Conservation (phyloP, 2,797 vertebrate genomes). For the Echeneis naucrates region DNA sequence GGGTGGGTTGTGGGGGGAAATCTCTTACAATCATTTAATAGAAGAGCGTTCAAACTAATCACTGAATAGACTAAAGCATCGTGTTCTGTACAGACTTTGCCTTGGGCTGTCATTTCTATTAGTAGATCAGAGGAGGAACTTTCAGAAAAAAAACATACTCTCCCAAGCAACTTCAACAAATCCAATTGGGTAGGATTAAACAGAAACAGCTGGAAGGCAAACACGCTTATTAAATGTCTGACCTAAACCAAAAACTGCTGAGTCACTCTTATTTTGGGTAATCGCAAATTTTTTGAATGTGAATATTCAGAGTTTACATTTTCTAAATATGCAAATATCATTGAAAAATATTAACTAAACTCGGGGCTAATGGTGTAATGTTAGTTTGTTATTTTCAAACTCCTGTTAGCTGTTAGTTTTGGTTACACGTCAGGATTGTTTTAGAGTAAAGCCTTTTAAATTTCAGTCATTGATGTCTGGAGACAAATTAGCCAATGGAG, state of each 20-base stretch:
- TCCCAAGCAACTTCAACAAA: not conserved
- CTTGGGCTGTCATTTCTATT: not conserved
- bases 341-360: not conserved
- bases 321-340: not conserved
- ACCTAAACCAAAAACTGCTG: not conserved
- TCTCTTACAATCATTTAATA: not conserved
- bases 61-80: not conserved
- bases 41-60: not conserved
- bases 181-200: not conserved
- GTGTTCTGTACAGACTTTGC: not conserved
- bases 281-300: not conserved
- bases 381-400: not conserved
- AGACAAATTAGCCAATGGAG: conserved; percentile 1
- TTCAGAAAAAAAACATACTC: not conserved
- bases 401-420: not conserved
- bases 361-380: not conserved
- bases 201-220: not conserved
- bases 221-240: not conserved
- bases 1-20: not conserved
- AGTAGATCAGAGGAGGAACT: not conserved
- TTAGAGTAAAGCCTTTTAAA: not conserved
- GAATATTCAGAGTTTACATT: not conserved
- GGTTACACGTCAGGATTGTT: not conserved
- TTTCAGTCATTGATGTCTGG: conserved; percentile 5
- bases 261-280: not conserved